These are phyloP conservation scores for Hybos culiciformis DNA, from an alignment of 2,888 invertebrate genomes.

Conservation along the genomic window DNA sequence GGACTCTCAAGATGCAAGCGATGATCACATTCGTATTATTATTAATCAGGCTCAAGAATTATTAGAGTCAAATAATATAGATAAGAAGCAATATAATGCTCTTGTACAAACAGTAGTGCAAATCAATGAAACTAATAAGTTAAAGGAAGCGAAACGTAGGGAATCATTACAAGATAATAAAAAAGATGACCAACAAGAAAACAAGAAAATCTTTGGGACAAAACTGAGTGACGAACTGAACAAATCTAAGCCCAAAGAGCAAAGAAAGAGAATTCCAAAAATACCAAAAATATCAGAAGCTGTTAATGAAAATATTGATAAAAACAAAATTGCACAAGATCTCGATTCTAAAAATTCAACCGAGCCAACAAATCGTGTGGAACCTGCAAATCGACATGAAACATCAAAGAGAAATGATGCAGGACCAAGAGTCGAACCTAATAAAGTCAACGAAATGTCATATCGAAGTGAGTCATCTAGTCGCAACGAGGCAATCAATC, in stretches of 20 bases:
- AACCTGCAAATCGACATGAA: slow-evolving; percentile 1
- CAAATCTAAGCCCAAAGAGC: slow-evolving; percentile 2
- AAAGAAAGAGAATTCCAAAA: slow-evolving; percentile 15
- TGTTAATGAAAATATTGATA: slow-evolving; percentile 11
- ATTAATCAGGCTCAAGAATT: slow-evolving; percentile 72
- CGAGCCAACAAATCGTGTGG: slow-evolving; percentile 13
- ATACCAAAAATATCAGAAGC: slow-evolving; percentile 5
- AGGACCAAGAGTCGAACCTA: slow-evolving; percentile 7
- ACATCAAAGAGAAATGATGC: slow-evolving; percentile 12
- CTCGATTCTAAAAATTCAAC: slow-evolving; percentile 11
- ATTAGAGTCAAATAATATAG: slow-evolving; percentile 57
- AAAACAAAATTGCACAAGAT: too few relatives aligned
- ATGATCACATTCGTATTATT: slow-evolving; percentile 60
- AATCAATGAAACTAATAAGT: slow-evolving; percentile 58
- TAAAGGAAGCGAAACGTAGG: slow-evolving; percentile 60
- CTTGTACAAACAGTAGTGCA: slow-evolving; percentile 64
- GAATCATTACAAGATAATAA: slow-evolving; percentile 37
- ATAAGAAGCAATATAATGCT: slow-evolving; percentile 59
- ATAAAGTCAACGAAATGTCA: not conserved
- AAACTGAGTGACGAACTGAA: too few relatives aligned
- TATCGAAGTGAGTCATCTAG: too few relatives aligned
- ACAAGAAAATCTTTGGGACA: too few relatives aligned
- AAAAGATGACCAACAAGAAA: slow-evolving; percentile 8
- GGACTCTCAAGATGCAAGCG: slow-evolving; percentile 42
- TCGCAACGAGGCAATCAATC: not conserved